These are phyloP conservation scores for Ciona savignyi DNA, from an alignment of 23 tunicate species.

Conservation along the genomic window DNA sequence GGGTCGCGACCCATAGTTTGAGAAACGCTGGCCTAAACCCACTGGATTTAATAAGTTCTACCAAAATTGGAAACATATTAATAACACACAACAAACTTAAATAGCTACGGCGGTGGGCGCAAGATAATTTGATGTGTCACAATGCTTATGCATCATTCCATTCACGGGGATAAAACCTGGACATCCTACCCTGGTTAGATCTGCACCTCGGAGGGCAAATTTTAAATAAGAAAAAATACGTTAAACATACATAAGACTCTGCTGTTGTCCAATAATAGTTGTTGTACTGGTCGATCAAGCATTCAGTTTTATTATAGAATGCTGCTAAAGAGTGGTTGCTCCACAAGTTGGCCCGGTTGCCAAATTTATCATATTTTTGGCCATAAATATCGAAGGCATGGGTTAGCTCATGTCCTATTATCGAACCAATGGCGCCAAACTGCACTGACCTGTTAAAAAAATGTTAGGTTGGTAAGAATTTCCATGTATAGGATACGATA, in stretches of 20 bases:
- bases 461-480: neutral
- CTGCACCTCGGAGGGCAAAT: too few relatives aligned
- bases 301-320: constrained; percentile 36
- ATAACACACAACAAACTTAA: too few relatives aligned
- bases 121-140: too few relatives aligned
- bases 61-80: too few relatives aligned
- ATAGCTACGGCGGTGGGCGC: too few relatives aligned
- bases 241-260: constrained; percentile 29
- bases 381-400: constrained; percentile 89
- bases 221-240: too few relatives aligned
- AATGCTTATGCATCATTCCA: too few relatives aligned
- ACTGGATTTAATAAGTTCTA: too few relatives aligned
- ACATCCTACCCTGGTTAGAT: too few relatives aligned
- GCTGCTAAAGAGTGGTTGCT: constrained; percentile 13
- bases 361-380: constrained; percentile 41
- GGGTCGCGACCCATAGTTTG: too few relatives aligned
- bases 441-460: constrained; percentile 37
- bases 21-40: too few relatives aligned
- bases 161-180: too few relatives aligned
- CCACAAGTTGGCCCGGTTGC: constrained; percentile 85
- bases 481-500: neutral
- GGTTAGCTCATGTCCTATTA: constrained; percentile 90
- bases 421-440: constrained; percentile 89
- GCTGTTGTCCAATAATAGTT: constrained; percentile 55
- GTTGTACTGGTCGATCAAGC: constrained; percentile 59